Percentiles rank a stretch among this genome's conserved stretches.
These are phyloP conservation scores for Drosophila bunnanda DNA, from an alignment of 2,888 invertebrate species.

Conservation along the genomic window DNA sequence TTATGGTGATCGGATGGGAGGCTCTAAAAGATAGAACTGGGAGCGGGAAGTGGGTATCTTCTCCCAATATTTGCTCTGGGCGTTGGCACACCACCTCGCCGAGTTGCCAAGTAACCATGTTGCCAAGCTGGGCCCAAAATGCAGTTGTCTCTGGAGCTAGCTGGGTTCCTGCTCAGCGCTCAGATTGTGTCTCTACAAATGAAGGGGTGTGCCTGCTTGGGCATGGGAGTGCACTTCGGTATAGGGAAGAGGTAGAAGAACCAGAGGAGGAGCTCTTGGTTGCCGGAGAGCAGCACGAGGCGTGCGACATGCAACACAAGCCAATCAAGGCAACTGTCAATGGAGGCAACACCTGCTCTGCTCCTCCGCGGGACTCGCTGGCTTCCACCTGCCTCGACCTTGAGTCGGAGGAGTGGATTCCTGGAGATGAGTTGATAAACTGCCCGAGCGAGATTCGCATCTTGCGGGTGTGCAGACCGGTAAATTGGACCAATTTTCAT, in stretches of 20 bases:
- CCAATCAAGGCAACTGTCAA: slow-evolving; percentile 73
- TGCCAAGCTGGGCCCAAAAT: slow-evolving; percentile 49
- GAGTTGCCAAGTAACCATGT: slow-evolving; percentile 45
- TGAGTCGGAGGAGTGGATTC: slow-evolving; percentile 42
- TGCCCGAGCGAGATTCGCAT: slow-evolving; percentile 22
- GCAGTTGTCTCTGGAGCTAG: slow-evolving; percentile 64
- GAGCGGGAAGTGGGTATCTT: slow-evolving; percentile 30
- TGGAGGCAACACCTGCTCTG: slow-evolving; percentile 69
- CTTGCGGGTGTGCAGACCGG: slow-evolving; percentile 45
- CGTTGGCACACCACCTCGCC: slow-evolving; percentile 54
- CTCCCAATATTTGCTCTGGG: slow-evolving; percentile 67
- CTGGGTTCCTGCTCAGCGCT: slow-evolving; percentile 22
- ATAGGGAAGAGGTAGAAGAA: background rate
- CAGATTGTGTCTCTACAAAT: slow-evolving; percentile 32
- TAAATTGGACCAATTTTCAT: slow-evolving; percentile 38
- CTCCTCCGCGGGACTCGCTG: slow-evolving; percentile 24
- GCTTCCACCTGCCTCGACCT: slow-evolving; percentile 55
- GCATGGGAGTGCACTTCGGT: slow-evolving; percentile 1
- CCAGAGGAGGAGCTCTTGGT: slow-evolving; percentile 21
- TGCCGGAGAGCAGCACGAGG: slow-evolving; percentile 28
- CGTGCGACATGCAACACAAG: slow-evolving; percentile 67
- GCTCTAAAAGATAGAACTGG: background rate
- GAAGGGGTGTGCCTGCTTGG: slow-evolving; percentile 57
- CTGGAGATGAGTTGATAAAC: slow-evolving; percentile 27
- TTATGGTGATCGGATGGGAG: slow-evolving; percentile 50